Conservation (phyloP, 2,113 vertebrate genomes). For the Antechinus flavipes region DNA sequence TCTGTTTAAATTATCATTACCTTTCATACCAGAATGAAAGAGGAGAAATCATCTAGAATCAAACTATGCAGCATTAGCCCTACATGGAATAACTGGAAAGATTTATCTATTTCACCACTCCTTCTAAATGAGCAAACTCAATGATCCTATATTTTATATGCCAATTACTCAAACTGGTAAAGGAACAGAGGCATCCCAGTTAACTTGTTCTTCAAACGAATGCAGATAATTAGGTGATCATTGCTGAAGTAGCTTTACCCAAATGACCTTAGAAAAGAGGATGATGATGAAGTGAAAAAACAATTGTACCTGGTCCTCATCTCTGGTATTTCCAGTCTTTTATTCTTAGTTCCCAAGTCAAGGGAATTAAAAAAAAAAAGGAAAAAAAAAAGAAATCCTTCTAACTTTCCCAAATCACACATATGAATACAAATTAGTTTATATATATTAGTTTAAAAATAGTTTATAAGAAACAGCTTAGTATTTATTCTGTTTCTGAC, state of each 20-base stretch:
- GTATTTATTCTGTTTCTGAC: constrained; percentile 20
- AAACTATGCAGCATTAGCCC: constrained; percentile 7
- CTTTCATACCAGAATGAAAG: background rate
- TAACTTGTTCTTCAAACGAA: constrained; percentile 19
- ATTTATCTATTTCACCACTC: background rate
- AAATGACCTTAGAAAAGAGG: background rate
- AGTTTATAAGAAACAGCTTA: background rate
- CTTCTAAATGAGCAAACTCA: constrained; percentile 19
- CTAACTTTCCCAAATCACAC: constrained; percentile 28
- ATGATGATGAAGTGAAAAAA: constrained; percentile 3
- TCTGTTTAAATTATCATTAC: constrained; percentile 20
- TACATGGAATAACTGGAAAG: background rate
- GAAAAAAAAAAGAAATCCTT: constrained; percentile 1
- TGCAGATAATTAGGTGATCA: background rate
- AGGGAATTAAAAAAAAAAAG: background rate
- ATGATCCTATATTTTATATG: constrained; percentile 8
- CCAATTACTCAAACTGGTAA: background rate
- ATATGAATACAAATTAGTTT: background rate
- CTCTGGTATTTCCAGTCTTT: constrained; percentile 52
- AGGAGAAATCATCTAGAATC: background rate
- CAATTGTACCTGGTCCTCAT: constrained; percentile 22
- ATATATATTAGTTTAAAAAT: background rate
- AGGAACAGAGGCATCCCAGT: constrained; percentile 15
- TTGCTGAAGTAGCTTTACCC: background rate
- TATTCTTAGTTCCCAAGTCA: constrained; percentile 12